Conservation (phyloP, 2,888 invertebrate genomes). For the Calliphora vomitoria region DNA sequence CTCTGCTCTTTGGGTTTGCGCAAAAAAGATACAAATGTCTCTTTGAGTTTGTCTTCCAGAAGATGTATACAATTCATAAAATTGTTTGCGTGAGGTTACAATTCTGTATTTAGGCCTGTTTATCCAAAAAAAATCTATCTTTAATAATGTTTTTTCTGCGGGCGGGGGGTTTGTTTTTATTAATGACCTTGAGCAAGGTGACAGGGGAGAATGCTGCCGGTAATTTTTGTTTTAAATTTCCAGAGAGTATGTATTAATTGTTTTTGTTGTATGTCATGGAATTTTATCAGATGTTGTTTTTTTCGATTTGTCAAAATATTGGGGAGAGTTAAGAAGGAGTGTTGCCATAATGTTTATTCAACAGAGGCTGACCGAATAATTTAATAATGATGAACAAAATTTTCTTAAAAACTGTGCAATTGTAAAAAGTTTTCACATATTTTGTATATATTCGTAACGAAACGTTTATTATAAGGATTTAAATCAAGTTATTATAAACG, state of each 20-base stretch:
- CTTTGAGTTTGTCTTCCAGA: constrained; percentile 6
- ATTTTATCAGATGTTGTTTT: constrained; percentile 16
- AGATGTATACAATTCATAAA: constrained; percentile 1
- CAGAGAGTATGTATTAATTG: constrained; percentile 17
- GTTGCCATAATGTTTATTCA: background rate
- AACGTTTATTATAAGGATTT: no score
- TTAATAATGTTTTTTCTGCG: background rate
- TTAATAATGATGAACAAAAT: no score
- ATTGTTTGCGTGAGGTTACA: constrained; percentile 9
- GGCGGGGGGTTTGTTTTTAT: constrained; percentile 40
- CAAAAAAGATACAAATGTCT: constrained; percentile 26
- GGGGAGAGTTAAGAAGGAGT: background rate
- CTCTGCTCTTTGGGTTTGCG: constrained; percentile 41
- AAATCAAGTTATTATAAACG: no score
- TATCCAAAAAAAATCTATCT: background rate
- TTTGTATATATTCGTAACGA: no score
- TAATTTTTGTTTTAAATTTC: constrained; percentile 43
- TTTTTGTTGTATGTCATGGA: constrained; percentile 18
- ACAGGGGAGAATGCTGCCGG: constrained; percentile 65
- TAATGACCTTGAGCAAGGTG: constrained; percentile 76
- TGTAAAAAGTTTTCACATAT: no score
- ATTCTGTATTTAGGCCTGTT: constrained; percentile 6
- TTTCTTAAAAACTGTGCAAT: no score
- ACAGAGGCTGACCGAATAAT: no score
- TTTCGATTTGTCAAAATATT: constrained; percentile 5